Evolutionary conservation across 2,797 vertebrate species (phyloP).

Genomic region (Darevskia nairensis): DNA sequence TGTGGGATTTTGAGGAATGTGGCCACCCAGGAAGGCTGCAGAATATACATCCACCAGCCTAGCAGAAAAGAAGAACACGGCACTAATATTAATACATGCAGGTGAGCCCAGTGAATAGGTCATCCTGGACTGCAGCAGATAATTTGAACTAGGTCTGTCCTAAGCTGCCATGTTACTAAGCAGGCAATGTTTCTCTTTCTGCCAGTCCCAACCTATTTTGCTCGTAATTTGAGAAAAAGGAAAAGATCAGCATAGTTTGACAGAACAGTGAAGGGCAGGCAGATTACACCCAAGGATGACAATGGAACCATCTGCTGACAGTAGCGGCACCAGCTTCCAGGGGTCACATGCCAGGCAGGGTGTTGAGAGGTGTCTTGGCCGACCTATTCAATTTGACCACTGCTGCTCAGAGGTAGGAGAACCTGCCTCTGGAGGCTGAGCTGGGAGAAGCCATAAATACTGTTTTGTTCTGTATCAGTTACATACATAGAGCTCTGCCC

Average conservation of each 20-base stretch:
- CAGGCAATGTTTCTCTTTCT: constrained; percentile 20
- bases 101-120: too few relatives aligned
- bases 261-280: constrained; percentile 28
- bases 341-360: constrained; percentile 34
- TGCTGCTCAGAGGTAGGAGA: constrained; percentile 44
- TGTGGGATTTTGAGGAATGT: too few relatives aligned
- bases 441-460: constrained; percentile 34
- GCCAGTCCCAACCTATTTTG: not conserved
- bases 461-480: constrained; percentile 63
- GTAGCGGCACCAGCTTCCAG: not conserved
- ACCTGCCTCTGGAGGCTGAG: constrained; percentile 41
- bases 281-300: constrained; percentile 3
- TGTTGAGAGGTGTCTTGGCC: constrained; percentile 47
- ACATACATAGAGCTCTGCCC: constrained; percentile 54
- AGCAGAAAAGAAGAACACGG: too few relatives aligned
- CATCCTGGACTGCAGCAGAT: too few relatives aligned
- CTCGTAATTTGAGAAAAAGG: constrained; percentile 28
- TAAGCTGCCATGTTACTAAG: too few relatives aligned
- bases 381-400: constrained; percentile 39
- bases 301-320: constrained; percentile 46
- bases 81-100: too few relatives aligned
- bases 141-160: too few relatives aligned
- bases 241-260: constrained; percentile 11
- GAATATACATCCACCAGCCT: too few relatives aligned
- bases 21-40: too few relatives aligned